Conservation (phyloP, 2,797 vertebrate genomes). For the Acanthurus lineatus region DNA sequence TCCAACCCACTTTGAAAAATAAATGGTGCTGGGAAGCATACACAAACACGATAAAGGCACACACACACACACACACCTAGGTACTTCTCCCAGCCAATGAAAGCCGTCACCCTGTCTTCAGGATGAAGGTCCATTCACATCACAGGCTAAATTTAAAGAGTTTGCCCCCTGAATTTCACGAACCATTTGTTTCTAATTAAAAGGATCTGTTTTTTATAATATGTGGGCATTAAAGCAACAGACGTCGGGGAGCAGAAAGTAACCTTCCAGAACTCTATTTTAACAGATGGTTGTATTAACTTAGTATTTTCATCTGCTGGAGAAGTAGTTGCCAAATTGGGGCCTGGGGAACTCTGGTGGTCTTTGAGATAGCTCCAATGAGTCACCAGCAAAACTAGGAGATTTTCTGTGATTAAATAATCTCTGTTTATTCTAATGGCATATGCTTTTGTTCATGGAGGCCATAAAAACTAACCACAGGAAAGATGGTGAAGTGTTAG, state of each 20-base stretch:
- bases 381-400: background rate
- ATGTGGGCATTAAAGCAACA: conserved; percentile 61
- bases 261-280: conserved; percentile 67
- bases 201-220: conserved; percentile 77
- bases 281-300: conserved; percentile 79
- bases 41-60: conserved; percentile 67
- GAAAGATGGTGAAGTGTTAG: background rate
- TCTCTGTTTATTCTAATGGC: background rate
- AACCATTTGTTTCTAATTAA: conserved; percentile 80
- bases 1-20: conserved; percentile 79
- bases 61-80: conserved; percentile 43
- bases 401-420: conserved; percentile 2
- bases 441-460: background rate
- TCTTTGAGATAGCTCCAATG: conserved; percentile 20
- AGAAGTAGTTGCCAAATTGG: conserved; percentile 32
- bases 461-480: background rate
- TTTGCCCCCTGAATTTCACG: conserved; percentile 54
- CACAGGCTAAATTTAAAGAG: conserved; percentile 54
- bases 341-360: conserved; percentile 12
- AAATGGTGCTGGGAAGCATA: conserved; percentile 74
- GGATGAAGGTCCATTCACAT: conserved; percentile 59
- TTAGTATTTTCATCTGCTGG: conserved; percentile 50
- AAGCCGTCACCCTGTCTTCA: conserved; percentile 49
- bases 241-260: conserved; percentile 51
- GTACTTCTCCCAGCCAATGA: conserved; percentile 57